These are phyloP conservation scores for Varroa destructor DNA, from an alignment of 1,140 invertebrate genomes.

Conservation along the genomic window DNA sequence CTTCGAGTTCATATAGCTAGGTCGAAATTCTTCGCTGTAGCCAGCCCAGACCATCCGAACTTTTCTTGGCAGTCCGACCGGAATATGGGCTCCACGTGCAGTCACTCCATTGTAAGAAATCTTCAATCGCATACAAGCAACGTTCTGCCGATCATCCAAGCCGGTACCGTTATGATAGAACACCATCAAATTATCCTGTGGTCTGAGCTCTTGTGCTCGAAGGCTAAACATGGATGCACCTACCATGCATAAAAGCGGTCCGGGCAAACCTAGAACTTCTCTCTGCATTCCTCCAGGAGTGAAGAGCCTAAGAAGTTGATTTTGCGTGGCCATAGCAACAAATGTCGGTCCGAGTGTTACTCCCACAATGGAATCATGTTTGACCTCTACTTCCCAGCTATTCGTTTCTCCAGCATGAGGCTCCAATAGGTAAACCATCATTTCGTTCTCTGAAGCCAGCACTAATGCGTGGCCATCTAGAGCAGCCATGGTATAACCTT, in stretches of 20 bases:
- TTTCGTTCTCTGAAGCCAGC: constrained; percentile 46
- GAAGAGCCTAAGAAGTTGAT: constrained; percentile 62
- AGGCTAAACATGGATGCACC: constrained; percentile 38
- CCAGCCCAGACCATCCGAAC: constrained; percentile 14
- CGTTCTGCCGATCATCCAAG: constrained; percentile 35
- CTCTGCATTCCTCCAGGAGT: constrained; percentile 69
- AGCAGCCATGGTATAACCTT: constrained; percentile 62
- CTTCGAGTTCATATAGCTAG: constrained; percentile 21
- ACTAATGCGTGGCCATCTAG: constrained; percentile 62
- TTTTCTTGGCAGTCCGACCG: constrained; percentile 5
- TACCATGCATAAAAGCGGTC: constrained; percentile 55
- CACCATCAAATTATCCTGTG: constrained; percentile 55
- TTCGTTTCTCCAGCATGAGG: constrained; percentile 28
- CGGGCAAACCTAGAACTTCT: constrained; percentile 57
- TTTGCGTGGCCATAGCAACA: constrained; percentile 61
- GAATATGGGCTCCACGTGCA: not conserved
- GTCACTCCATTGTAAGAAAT: not conserved
- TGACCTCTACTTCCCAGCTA: constrained; percentile 27
- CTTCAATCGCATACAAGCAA: not conserved
- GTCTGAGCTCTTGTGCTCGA: constrained; percentile 31
- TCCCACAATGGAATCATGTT: constrained; percentile 40
- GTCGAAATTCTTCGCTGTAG: constrained; percentile 21
- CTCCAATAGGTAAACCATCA: constrained; percentile 16
- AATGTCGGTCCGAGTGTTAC: constrained; percentile 57
- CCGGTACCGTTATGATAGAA: constrained; percentile 58